These are phyloP conservation scores for Pterophyllum scalare DNA, from an alignment of 2,113 vertebrate species.

Conservation along the genomic window DNA sequence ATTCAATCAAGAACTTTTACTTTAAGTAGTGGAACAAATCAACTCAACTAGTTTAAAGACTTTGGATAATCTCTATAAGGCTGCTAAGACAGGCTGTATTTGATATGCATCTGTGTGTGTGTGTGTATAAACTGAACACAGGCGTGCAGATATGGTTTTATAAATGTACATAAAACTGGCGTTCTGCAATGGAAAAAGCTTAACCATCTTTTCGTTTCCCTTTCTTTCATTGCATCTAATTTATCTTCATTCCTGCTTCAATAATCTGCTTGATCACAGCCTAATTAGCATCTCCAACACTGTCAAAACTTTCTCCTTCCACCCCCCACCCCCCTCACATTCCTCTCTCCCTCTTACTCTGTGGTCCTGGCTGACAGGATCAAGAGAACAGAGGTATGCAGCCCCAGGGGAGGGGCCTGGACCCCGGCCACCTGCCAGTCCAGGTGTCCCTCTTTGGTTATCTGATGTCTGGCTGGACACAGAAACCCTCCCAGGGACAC, in stretches of 20 bases:
- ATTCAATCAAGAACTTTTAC: conserved; percentile 67
- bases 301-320: conserved; percentile 56
- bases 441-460: conserved; percentile 75
- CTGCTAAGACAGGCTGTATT: conserved; percentile 13
- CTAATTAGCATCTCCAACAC: conserved; percentile 51
- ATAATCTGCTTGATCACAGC: conserved; percentile 21
- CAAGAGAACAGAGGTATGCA: conserved; percentile 67
- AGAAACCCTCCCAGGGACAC: conserved; percentile 46
- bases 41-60: conserved; percentile 51
- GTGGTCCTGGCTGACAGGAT: conserved; percentile 60
- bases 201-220: not conserved
- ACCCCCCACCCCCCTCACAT: conserved; percentile 33
- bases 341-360: conserved; percentile 51
- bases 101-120: not conserved
- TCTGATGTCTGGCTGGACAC: conserved; percentile 68
- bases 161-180: not conserved
- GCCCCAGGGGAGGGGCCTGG: conserved; percentile 65
- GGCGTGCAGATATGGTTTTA: not conserved
- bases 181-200: not conserved
- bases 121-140: not conserved
- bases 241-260: not conserved
- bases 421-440: conserved; percentile 72
- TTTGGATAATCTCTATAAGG: conserved; percentile 49
- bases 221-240: not conserved
- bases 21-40: conserved; percentile 64